A percentile compares a stretch with the other conserved stretches of the same genome.
phyloP scores from a whole-genome alignment of 2,888 invertebrate species.

The Esperia sulphurella region DNA sequence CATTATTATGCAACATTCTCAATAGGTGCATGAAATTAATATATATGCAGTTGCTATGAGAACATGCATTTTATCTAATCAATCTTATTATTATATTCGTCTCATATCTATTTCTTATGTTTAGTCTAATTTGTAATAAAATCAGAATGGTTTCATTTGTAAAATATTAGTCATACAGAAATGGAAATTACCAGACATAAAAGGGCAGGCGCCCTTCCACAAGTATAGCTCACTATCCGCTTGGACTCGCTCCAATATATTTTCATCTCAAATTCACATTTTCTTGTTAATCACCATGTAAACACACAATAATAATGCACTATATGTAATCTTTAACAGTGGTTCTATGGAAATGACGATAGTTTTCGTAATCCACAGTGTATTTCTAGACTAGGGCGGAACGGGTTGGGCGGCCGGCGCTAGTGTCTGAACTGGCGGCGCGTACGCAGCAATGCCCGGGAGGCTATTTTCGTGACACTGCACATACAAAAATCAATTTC shows the following conservation, averaged over 20 bases:
- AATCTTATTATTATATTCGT: too few species aligned
- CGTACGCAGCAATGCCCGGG: constrained; percentile 67
- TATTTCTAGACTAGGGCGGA: constrained; percentile 42
- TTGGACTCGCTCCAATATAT: constrained; percentile 54
- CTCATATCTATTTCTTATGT: too few species aligned
- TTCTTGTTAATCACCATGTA: constrained; percentile 24
- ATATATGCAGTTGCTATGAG: too few species aligned
- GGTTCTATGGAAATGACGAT: constrained; percentile 21
- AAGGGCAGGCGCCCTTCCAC: constrained; percentile 42
- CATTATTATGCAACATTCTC: too few species aligned
- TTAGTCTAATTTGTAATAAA: too few species aligned
- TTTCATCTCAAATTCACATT: constrained; percentile 32
- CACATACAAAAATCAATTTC: constrained; percentile 70
- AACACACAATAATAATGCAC: constrained; percentile 17
- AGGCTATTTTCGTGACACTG: constrained; percentile 74
- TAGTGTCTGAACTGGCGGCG: constrained; percentile 46
- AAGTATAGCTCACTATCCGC: constrained; percentile 50
- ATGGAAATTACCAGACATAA: constrained; percentile 41
- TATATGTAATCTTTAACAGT: constrained; percentile 20
- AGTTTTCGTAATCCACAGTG: constrained; percentile 29
- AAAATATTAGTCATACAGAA: constrained; percentile 4
- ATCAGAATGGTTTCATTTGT: too few species aligned
- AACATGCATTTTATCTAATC: too few species aligned
- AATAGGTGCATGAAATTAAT: too few species aligned
- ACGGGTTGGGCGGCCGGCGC: constrained; percentile 47